Evolutionary conservation across 2,797 vertebrate species (phyloP).

Genomic region (Protosalanx chinensis): DNA sequence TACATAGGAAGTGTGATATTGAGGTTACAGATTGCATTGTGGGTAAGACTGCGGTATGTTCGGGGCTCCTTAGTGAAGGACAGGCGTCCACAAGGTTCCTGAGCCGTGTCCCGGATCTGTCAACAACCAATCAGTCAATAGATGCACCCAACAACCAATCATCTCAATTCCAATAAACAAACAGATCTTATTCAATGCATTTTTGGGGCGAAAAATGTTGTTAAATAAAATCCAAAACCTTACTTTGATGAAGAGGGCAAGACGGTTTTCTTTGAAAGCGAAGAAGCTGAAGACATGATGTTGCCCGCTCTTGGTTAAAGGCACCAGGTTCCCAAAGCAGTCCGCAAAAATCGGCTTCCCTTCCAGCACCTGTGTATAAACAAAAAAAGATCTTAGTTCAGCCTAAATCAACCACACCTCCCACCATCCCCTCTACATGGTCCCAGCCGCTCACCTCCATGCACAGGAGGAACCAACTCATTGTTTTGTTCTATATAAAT

Average conservation of each 20-base stretch:
- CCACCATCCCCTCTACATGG: not conserved
- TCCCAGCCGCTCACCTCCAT: not conserved
- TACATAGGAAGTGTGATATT: constrained; percentile 95
- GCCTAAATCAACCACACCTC: not conserved
- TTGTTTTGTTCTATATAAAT: no score
- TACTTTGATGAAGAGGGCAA: constrained; percentile 98
- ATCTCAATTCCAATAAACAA: not conserved
- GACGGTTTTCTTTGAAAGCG: constrained; percentile 97
- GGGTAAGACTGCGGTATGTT: constrained; percentile 89
- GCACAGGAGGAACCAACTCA: no score
- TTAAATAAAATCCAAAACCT: not conserved
- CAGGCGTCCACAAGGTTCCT: constrained; percentile 93
- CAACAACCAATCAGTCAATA: constrained; percentile 5
- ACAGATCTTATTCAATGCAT: not conserved
- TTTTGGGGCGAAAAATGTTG: no score
- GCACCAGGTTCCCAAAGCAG: constrained; percentile 97
- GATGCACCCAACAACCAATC: not conserved
- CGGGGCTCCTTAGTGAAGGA: constrained; percentile 98
- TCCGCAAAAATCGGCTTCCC: constrained; percentile 97
- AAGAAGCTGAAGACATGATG: constrained; percentile 98
- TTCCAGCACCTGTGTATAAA: constrained; percentile 82
- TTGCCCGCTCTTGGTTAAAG: constrained; percentile 94
- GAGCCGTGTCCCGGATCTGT: constrained; percentile 93
- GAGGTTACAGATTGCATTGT: constrained; percentile 96
- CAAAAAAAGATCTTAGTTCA: not conserved